Evolutionary conservation across 2,113 vertebrate genomes (phyloP).

Genomic region (Entosphenus tridentatus): DNA sequence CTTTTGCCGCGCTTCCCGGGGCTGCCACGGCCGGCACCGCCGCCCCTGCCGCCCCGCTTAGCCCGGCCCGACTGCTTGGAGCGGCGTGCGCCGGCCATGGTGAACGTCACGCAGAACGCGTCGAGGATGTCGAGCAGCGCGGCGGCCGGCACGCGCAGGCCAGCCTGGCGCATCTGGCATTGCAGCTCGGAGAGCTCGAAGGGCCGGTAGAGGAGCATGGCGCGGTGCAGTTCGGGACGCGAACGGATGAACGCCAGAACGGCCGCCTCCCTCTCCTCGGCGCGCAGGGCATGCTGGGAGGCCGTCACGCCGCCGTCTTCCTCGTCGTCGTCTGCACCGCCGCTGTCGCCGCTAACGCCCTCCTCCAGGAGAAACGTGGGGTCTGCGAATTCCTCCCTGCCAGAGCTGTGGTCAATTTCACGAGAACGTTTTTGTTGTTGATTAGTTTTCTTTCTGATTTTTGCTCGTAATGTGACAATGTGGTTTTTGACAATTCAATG

Average conservation of each 20-base stretch:
- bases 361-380: constrained; percentile 10
- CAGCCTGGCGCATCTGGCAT: constrained; percentile 34
- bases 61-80: constrained; percentile 12
- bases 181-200: constrained; percentile 47
- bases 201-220: constrained; percentile 56
- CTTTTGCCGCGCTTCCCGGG: not conserved
- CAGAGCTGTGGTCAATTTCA: not conserved
- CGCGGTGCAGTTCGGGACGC: constrained; percentile 26
- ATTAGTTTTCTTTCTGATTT: too few species aligned
- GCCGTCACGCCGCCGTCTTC: constrained; percentile 25
- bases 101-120: constrained; percentile 62
- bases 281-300: constrained; percentile 28
- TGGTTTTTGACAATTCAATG: too few species aligned
- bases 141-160: constrained; percentile 36
- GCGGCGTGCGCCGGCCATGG: constrained; percentile 39
- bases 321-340: constrained; percentile 24
- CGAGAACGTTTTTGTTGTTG: not conserved
- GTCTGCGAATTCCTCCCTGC: constrained; percentile 2
- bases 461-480: too few species aligned
- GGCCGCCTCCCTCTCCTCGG: constrained; percentile 27
- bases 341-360: constrained; percentile 12
- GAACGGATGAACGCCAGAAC: constrained; percentile 42
- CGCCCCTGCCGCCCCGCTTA: constrained; percentile 14
- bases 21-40: constrained; percentile 9
- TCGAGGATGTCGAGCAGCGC: constrained; percentile 65